These are phyloP conservation scores for Trichechus manatus DNA, from an alignment of 2,113 vertebrate genomes.

Conservation along the genomic window DNA sequence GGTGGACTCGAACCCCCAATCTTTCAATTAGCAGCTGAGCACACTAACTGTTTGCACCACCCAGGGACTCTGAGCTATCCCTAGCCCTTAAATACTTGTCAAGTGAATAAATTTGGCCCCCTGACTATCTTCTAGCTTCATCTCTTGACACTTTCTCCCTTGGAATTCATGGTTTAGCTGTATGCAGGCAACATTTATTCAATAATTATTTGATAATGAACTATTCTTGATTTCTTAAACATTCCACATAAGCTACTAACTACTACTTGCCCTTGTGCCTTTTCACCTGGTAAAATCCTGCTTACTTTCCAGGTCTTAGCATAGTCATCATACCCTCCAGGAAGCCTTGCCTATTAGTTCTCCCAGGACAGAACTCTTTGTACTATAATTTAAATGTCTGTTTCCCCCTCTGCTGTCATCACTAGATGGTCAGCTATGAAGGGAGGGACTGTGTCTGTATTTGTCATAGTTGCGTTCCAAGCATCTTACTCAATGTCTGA, in stretches of 20 bases:
- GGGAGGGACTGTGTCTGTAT: background rate
- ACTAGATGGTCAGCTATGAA: conserved; percentile 2
- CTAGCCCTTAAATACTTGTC: background rate
- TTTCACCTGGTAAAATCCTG: background rate
- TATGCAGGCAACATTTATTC: background rate
- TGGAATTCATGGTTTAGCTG: background rate
- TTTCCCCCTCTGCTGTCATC: conserved; percentile 23
- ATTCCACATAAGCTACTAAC: background rate
- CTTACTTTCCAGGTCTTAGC: background rate
- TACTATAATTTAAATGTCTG: background rate
- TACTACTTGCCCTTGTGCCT: background rate
- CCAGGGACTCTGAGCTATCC: background rate
- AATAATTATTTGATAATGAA: background rate
- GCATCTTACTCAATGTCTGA: background rate
- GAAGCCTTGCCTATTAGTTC: background rate
- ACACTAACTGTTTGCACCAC: background rate
- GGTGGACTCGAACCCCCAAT: background rate
- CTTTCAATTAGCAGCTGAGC: background rate
- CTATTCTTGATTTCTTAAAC: conserved; percentile 13
- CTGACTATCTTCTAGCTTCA: background rate
- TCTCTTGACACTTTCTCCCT: background rate
- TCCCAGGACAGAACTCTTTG: background rate
- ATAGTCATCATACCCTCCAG: background rate
- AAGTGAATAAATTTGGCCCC: conserved; percentile 18
- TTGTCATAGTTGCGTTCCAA: conserved; percentile 9